phyloP scores from a whole-genome alignment of 2,113 vertebrate genomes.

The Henicopernis longicauda region DNA sequence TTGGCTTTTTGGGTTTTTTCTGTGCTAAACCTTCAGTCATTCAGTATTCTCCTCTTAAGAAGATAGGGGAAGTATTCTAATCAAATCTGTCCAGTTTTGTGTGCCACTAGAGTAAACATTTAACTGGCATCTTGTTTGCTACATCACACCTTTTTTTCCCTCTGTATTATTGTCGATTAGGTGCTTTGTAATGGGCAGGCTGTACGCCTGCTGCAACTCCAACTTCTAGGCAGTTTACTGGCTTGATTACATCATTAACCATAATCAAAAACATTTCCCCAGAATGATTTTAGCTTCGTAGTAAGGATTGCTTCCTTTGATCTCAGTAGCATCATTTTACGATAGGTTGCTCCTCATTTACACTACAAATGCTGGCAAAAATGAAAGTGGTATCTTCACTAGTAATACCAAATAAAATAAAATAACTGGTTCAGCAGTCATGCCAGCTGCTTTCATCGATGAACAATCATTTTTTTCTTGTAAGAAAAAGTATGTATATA shows the following conservation, averaged over 20 bases:
- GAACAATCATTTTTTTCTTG: slow-evolving; percentile 46
- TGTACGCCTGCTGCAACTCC: slow-evolving; percentile 57
- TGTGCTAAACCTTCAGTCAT: slow-evolving; percentile 24
- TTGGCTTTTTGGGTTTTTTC: not conserved
- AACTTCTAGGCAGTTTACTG: slow-evolving; percentile 72
- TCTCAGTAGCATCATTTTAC: slow-evolving; percentile 76
- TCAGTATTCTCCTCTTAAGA: slow-evolving; percentile 33
- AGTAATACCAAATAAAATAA: slow-evolving; percentile 67
- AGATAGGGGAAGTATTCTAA: slow-evolving; percentile 52
- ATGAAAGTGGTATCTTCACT: slow-evolving; percentile 67
- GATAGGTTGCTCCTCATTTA: slow-evolving; percentile 78
- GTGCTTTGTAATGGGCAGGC: slow-evolving; percentile 53
- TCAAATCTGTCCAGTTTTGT: slow-evolving; percentile 57
- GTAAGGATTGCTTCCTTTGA: slow-evolving; percentile 77
- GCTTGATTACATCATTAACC: slow-evolving; percentile 83
- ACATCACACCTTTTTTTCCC: slow-evolving; percentile 44
- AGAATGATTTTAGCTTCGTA: slow-evolving; percentile 77
- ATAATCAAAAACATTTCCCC: slow-evolving; percentile 80
- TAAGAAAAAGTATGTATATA: not conserved
- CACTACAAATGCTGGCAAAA: slow-evolving; percentile 78
- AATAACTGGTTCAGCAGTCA: slow-evolving; percentile 59
- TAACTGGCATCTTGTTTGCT: slow-evolving; percentile 57
- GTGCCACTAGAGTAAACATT: slow-evolving; percentile 66
- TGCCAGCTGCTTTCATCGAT: slow-evolving; percentile 45
- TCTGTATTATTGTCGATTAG: slow-evolving; percentile 32